These are phyloP conservation scores for Batillaria attramentaria DNA, from an alignment of 1,140 invertebrate species.

Conservation along the genomic window DNA sequence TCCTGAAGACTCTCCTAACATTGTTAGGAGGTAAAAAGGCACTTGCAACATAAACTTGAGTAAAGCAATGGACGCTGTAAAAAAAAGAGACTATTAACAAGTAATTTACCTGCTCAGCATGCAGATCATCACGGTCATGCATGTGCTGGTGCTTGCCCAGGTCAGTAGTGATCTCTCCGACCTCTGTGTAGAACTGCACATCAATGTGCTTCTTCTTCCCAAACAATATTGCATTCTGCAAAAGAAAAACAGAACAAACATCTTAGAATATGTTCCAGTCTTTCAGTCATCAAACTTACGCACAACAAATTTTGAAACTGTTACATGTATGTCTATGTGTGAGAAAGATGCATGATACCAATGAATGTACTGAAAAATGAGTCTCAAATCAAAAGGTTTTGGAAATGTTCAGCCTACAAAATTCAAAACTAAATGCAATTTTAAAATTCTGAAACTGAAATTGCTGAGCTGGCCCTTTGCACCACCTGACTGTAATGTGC, in stretches of 20 bases:
- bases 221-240: slow-evolving; percentile 96
- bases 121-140: slow-evolving; percentile 99
- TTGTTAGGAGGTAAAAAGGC: no score
- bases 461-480: no score
- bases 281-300: no score
- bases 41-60: not conserved
- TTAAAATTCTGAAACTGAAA: no score
- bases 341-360: not conserved
- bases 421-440: no score
- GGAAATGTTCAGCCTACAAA: no score
- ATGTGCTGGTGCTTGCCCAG: slow-evolving; percentile 99
- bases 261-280: no score
- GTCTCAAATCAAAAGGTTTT: not conserved
- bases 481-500: no score
- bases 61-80: not conserved
- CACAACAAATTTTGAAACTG: no score
- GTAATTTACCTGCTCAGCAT: slow-evolving; percentile 87
- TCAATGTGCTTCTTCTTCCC: slow-evolving; percentile 99
- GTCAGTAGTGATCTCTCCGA: slow-evolving; percentile 99
- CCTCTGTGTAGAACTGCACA: slow-evolving; percentile 99
- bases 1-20: no score
- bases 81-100: not conserved
- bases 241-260: slow-evolving; percentile 34
- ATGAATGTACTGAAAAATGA: not conserved
- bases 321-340: no score